Base-by-base conservation (phyloP, 1,140 invertebrate genomes). In the Anastatus disparis region DNA sequence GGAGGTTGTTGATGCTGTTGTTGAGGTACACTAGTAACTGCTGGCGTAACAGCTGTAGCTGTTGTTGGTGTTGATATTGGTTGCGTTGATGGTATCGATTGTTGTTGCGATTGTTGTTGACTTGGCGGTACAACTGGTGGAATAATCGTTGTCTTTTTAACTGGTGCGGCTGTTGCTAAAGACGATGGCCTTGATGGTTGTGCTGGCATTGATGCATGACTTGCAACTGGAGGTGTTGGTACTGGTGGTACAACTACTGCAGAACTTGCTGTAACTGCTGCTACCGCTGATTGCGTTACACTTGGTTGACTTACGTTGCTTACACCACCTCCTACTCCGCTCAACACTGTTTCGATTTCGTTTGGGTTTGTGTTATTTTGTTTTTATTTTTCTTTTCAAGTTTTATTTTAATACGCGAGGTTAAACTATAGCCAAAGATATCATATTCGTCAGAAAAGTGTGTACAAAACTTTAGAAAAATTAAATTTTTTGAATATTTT, bases 141-240 rank as follows among this genome's bases (percentile, higher is more conserved):
- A 76, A 78, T 61, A 81, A 84, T 71, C 55, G 85, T 78, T 75
- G 79, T 71, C 64, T 85, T 85, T 74, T 85, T 84, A 31, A 78
- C 75, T 42, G 86, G 82, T 12, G 84, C 83, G 12, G 85, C 82
- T 8, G 84, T 82, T 46, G 84, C 83, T 75, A 84, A 67, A n/a
- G 86, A 78, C 15, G 79, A 79, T 2, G 86, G 83, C 69, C 86
- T 77, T 10, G 84, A 77, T 20, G 86, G 84, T 71, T 88, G 87
- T 7, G 84, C 84, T 40, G 86, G 85, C 78, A 88, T 83, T 44
- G 84, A 82, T 6, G 79, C 68, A 63, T 87, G 86, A 81, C 83
- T 85, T 44, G 86, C 83, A 27, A 86, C 78, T 65, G 82, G 72
- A 22, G 76, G 74, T 72, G 79, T 79, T 15, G 76, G 74, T 46